phyloP scores from a whole-genome alignment of 2,113 vertebrate genomes.

The Pitta sordida region DNA sequence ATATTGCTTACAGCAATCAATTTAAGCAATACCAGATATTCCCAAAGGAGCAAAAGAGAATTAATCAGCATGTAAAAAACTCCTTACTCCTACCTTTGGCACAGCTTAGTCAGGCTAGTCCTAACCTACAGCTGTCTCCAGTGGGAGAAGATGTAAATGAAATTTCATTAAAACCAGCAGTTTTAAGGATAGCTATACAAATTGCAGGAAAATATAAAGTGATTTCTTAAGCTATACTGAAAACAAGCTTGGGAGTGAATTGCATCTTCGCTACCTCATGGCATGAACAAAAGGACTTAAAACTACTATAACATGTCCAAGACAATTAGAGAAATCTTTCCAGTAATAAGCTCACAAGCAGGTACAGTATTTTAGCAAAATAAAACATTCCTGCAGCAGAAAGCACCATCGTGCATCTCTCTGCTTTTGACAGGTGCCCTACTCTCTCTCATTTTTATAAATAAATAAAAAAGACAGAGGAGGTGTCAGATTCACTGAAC shows the following conservation, averaged over 20 bases:
- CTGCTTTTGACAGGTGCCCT: neutral
- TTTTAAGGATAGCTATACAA: conserved; percentile 57
- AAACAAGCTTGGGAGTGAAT: neutral
- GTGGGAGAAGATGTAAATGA: conserved; percentile 68
- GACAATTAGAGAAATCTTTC: neutral
- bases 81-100: conserved; percentile 70
- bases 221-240: neutral
- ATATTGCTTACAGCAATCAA: conserved; percentile 71
- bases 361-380: neutral
- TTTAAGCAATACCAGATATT: conserved; percentile 70
- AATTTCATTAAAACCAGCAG: conserved; percentile 63
- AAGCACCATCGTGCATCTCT: neutral
- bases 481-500: conserved; percentile 2
- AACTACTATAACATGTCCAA: neutral
- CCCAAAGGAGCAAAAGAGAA: conserved; percentile 63
- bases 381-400: neutral
- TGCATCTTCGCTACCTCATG: neutral
- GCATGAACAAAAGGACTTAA: neutral
- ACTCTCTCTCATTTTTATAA: neutral
- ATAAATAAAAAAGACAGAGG: conserved; percentile 33
- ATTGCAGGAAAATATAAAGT: conserved; percentile 13
- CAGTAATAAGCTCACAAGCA: neutral
- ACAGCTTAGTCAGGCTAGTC: conserved; percentile 69
- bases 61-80: conserved; percentile 72
- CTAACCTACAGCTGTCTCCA: conserved; percentile 70